Evolutionary conservation across 2,113 vertebrate genomes (phyloP).

Genomic region (Eulacestoma nigropectus): DNA sequence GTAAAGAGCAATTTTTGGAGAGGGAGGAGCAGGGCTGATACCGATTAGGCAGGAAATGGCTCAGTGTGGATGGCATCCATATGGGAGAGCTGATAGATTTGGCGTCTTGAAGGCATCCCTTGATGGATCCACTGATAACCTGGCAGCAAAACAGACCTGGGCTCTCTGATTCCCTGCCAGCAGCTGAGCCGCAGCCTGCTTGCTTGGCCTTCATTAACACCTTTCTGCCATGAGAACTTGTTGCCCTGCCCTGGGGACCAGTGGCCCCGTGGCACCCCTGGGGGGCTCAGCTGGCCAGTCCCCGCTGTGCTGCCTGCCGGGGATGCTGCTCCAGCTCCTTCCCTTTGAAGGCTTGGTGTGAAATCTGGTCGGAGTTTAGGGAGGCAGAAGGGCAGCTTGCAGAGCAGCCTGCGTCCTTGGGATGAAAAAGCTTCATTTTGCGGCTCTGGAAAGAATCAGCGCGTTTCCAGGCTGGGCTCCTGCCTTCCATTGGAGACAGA

Average conservation of each 20-base stretch:
- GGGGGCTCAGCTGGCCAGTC: background rate
- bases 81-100: constrained; percentile 66
- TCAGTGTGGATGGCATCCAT: constrained; percentile 61
- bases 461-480: background rate
- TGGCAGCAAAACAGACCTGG: constrained; percentile 57
- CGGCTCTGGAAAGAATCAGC: constrained; percentile 52
- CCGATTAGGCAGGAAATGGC: constrained; percentile 62
- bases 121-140: constrained; percentile 67
- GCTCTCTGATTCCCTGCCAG: constrained; percentile 56
- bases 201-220: background rate
- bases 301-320: background rate
- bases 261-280: background rate
- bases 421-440: constrained; percentile 17
- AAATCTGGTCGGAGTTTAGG: constrained; percentile 59
- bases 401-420: background rate
- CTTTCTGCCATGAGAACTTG: constrained; percentile 11
- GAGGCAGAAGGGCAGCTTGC: constrained; percentile 25
- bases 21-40: constrained; percentile 34
- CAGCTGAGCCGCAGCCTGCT: constrained; percentile 19
- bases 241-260: background rate
- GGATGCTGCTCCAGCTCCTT: background rate
- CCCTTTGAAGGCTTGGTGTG: constrained; percentile 35
- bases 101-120: constrained; percentile 59
- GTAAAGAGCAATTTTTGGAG: background rate
- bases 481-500: constrained; percentile 48